Conservation (phyloP, 2,797 vertebrate genomes). For the Tokudaia muenninki region DNA sequence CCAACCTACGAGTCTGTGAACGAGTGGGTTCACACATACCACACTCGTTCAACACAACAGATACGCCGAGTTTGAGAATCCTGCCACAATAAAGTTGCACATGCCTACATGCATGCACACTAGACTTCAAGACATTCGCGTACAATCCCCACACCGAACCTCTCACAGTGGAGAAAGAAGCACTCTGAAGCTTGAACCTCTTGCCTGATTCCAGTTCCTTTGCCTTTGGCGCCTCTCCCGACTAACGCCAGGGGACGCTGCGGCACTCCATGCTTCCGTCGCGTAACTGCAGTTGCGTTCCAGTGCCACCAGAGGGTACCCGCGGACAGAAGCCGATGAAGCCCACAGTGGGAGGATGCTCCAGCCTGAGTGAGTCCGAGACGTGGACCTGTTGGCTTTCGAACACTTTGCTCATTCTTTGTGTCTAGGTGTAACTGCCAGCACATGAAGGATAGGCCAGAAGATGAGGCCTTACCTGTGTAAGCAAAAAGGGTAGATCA, state of each 20-base stretch:
- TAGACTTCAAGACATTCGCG: background rate
- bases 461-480: background rate
- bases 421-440: background rate
- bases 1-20: conserved; percentile 7
- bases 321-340: conserved; percentile 44
- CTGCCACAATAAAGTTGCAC: background rate
- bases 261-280: background rate
- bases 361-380: background rate
- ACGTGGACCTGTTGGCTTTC: background rate
- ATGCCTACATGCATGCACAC: background rate
- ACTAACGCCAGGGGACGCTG: conserved; percentile 73
- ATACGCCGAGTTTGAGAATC: background rate
- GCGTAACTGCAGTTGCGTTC: background rate
- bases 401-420: background rate
- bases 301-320: conserved; percentile 77
- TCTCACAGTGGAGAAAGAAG: background rate
- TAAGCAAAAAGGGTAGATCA: background rate
- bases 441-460: background rate
- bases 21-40: background rate
- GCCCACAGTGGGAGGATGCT: background rate
- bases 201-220: background rate
- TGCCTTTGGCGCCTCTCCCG: background rate
- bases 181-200: background rate
- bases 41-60: background rate
- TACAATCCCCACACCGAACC: background rate